Base-by-base conservation (phyloP, 2,113 vertebrate genomes). In the Oryzias javanicus region DNA sequence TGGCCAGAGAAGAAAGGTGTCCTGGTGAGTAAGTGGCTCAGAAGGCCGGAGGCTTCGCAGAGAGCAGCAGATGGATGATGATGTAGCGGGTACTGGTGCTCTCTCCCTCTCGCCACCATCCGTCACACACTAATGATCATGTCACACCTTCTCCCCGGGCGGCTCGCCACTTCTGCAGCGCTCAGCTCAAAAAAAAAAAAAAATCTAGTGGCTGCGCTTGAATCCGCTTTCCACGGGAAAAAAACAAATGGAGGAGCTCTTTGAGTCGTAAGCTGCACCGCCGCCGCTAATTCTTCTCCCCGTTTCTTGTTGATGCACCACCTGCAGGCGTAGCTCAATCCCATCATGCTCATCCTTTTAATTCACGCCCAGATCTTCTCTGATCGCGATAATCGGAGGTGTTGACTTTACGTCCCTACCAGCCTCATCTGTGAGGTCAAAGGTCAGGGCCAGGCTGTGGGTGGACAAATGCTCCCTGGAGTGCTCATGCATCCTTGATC, bases 121-220 rank as follows among this genome's bases (percentile, higher is more conserved):
- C 84, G 86, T 90, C 89, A 90, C 81, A 74, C 81, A 44, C 86
- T 89, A 90, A 89, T 88, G 83, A 89, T 87, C 80, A 80, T 89
- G 89, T 89, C 86, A 84, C 89, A 88, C 86, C 84, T 90, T 81
- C 85, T 83, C 85, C 81, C 80, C 72, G 64, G 81, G 85, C 74
- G 76, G 82, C 66, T 49, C 50, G 75, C 64, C 69, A 74, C 80
- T 86, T 86, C 82, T 86, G 84, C 85, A 85, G 74, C 68, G 74
- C 83, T 85, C 84, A 84, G 88, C 86, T 84, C 78, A 84, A 88
- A 88, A 22, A 22, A 22, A 22, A 22, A 22, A 22, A 22, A 22
- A 85, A 67, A 35, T 10, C 66, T 72, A 64, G 77, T 77, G 50
- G 78, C 83, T 58, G 55, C 52, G 27, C 78, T 87, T 70, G 77